phyloP scores from a whole-genome alignment of 1,140 invertebrate genomes.

The Gerris buenoi region DNA sequence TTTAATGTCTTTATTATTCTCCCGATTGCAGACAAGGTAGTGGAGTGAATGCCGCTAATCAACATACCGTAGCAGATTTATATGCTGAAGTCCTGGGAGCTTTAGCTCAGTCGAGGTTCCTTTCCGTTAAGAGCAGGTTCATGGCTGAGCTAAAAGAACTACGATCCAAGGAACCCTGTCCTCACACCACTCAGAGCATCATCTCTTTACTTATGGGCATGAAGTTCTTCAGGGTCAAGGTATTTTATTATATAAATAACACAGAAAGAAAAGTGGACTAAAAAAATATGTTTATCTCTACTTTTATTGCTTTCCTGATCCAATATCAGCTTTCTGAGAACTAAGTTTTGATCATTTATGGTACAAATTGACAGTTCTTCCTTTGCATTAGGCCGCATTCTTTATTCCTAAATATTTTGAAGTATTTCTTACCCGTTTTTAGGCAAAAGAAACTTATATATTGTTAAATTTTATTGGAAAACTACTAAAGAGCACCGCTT shows the following conservation, averaged over 20 bases:
- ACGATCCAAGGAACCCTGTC: slow-evolving; percentile 66
- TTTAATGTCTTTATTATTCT: too few species aligned
- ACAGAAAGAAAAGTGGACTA: too few species aligned
- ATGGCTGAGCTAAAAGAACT: slow-evolving; percentile 86
- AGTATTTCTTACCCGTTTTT: too few species aligned
- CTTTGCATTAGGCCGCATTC: too few species aligned
- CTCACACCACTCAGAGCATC: slow-evolving; percentile 83
- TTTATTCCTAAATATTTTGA: too few species aligned
- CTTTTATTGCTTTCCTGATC: neutral
- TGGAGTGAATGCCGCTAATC: slow-evolving; percentile 72
- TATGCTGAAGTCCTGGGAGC: slow-evolving; percentile 98
- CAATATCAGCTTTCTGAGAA: neutral
- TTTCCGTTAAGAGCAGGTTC: slow-evolving; percentile 82
- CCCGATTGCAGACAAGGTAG: slow-evolving; percentile 15
- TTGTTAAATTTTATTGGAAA: too few species aligned
- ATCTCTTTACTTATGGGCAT: slow-evolving; percentile 97
- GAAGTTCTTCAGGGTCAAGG: slow-evolving; percentile 94
- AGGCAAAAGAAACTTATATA: too few species aligned
- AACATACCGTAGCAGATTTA: slow-evolving; percentile 90
- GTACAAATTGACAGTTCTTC: too few species aligned
- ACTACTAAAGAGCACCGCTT: too few species aligned
- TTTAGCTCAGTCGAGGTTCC: slow-evolving; percentile 87
- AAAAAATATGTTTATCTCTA: slow-evolving; percentile 12
- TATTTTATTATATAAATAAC: too few species aligned
- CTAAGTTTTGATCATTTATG: too few species aligned